A percentile compares a stretch with the other conserved stretches of the same genome.
Evolutionary conservation across 1,140 invertebrate species (phyloP).

Genomic region (Colletes latitarsis): DNA sequence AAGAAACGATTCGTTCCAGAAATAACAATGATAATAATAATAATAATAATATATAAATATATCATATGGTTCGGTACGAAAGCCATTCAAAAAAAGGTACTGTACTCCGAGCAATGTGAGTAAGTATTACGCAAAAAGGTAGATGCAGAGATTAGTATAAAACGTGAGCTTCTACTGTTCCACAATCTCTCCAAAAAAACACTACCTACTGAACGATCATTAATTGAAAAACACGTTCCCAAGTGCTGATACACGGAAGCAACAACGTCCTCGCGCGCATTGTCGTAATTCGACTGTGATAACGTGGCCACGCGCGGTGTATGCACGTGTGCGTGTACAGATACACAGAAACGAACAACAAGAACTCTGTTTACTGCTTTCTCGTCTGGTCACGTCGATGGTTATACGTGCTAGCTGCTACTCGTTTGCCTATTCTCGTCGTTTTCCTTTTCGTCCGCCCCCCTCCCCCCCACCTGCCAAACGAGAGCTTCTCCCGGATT

Average conservation of each 20-base stretch:
- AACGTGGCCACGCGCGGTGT: not conserved
- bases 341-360: not conserved
- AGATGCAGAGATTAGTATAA: conserved; percentile 61
- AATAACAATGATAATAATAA: conserved; percentile 37
- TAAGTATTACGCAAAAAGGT: conserved; percentile 59
- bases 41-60: conserved; percentile 26
- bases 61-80: conserved; percentile 51
- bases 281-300: not conserved
- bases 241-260: not conserved
- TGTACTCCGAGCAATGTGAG: conserved; percentile 48
- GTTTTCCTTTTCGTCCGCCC: too few species aligned
- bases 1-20: conserved; percentile 64
- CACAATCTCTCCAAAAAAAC: conserved; percentile 30
- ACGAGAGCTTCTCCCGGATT: too few species aligned
- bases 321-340: not conserved
- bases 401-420: too few species aligned
- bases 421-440: too few species aligned
- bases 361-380: not conserved
- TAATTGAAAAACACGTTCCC: not conserved
- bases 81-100: conserved; percentile 54
- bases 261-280: not conserved
- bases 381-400: too few species aligned
- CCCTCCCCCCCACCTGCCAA: too few species aligned
- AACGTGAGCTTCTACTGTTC: conserved; percentile 49
- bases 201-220: conserved; percentile 48